Base-by-base conservation (phyloP, 1,140 invertebrate genomes). In the Callitettix versicolor region DNA sequence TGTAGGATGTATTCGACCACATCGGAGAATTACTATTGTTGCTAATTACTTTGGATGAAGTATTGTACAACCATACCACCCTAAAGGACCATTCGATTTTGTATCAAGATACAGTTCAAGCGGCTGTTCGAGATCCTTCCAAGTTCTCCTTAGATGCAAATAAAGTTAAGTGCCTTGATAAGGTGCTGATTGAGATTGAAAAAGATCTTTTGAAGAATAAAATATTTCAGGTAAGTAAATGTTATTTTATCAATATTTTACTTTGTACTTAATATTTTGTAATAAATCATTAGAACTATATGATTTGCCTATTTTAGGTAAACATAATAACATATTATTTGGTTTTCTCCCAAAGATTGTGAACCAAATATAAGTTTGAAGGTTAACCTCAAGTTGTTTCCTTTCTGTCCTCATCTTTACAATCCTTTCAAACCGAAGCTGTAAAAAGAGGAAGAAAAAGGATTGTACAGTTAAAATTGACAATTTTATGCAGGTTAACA, bases 1-100 rank as follows among this genome's bases (percentile, higher is more conserved):
- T 69, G 62, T 66, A 79, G 74, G 71, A 71, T 62, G 70, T 80
- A 21, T 77, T 83, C 63, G 77, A 81, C 59, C 73, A 80, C 58
- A 69, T 88, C 7, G 77, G 79, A 14, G 76, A 84, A 63, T 63
- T 88, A 17, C 74, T 89, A 21, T 67, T 76, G n/a, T 73, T 82
- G 41, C 70, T 90, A 4, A 70, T 88, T 9, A 84, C 78, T 18
- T 62, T 91, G 11, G 87, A 91, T 66, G 78, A 81, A 68, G 69
- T 90, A 14, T 73, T 90, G 26, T 71, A 75, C 22, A 68, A 68
- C 38, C 79, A 82, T 55, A 71, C 74, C 1, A 67, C 73, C 0
- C 68, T 89, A 3, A 67, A 77, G 52, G 79, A 86, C 15, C 80
- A 86, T 63, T 88, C 82, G 82, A 76, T 76, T 14, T 69, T 78